These are phyloP conservation scores for Euproctis similis DNA, from an alignment of 2,888 invertebrate genomes.

Conservation along the genomic window DNA sequence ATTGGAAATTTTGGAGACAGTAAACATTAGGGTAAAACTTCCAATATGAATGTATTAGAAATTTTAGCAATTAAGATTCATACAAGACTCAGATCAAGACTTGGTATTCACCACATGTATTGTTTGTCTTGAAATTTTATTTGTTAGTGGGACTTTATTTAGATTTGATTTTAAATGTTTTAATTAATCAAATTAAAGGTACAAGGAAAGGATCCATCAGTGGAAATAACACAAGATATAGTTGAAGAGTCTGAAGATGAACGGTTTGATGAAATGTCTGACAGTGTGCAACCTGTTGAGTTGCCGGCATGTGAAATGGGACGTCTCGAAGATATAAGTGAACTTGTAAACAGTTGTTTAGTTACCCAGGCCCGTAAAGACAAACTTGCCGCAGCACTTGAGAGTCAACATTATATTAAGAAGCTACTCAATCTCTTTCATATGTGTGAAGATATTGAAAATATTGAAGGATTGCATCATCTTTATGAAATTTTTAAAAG, in stretches of 20 bases:
- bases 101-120: no score
- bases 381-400: conserved; percentile 93
- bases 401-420: conserved; percentile 95
- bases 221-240: conserved; percentile 97
- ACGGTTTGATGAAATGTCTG: conserved; percentile 96
- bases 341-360: conserved; percentile 91
- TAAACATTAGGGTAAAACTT: no score
- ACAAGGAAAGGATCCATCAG: conserved; percentile 99
- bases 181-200: conserved; percentile 78
- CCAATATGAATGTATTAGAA: no score
- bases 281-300: conserved; percentile 94
- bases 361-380: conserved; percentile 94
- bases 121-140: no score
- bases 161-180: no score
- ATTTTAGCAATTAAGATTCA: no score
- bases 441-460: conserved; percentile 97
- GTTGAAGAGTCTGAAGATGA: conserved; percentile 98
- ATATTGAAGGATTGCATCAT: conserved; percentile 94
- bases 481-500: conserved; percentile 99
- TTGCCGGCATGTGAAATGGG: conserved; percentile 96
- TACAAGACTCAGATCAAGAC: no score
- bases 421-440: conserved; percentile 96
- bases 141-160: no score
- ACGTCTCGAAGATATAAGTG: conserved; percentile 95
- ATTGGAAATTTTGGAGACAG: no score